Evolutionary conservation across 2,797 vertebrate species (phyloP).

Genomic region (Fundulus diaphanus): DNA sequence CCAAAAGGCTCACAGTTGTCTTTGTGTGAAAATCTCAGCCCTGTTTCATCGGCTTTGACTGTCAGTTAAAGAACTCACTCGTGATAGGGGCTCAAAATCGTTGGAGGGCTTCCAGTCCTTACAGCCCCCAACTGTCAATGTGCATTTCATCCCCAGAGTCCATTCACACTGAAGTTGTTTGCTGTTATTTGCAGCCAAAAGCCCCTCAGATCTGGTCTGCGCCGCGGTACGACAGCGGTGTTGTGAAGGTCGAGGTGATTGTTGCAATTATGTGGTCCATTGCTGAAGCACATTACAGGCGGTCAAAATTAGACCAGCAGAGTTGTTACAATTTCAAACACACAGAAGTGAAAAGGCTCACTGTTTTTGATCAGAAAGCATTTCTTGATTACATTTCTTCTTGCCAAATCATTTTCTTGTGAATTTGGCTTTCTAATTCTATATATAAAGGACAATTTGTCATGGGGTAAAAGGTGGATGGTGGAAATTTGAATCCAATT

Average conservation of each 20-base stretch:
- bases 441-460: too few species aligned
- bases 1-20: constrained; percentile 51
- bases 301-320: constrained; percentile 15
- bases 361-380: neutral
- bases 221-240: constrained; percentile 20
- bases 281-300: constrained; percentile 37
- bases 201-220: constrained; percentile 39
- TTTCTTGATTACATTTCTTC: neutral
- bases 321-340: neutral
- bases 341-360: neutral
- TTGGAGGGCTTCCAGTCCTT: constrained; percentile 70
- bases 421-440: neutral
- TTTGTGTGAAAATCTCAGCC: constrained; percentile 54
- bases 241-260: constrained; percentile 37
- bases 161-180: constrained; percentile 60
- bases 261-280: constrained; percentile 24
- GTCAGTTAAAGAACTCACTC: constrained; percentile 62
- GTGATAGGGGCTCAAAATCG: constrained; percentile 59
- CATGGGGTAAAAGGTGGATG: too few species aligned
- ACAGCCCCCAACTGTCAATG: constrained; percentile 68
- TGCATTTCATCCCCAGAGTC: constrained; percentile 68
- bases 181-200: constrained; percentile 62
- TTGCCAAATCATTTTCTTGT: neutral
- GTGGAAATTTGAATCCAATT: neutral
- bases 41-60: constrained; percentile 56